Evolutionary conservation across 2,797 vertebrate species (phyloP), one percentile per base, ranked within the genome.

Genomic region (Pangasius macronema): DNA sequence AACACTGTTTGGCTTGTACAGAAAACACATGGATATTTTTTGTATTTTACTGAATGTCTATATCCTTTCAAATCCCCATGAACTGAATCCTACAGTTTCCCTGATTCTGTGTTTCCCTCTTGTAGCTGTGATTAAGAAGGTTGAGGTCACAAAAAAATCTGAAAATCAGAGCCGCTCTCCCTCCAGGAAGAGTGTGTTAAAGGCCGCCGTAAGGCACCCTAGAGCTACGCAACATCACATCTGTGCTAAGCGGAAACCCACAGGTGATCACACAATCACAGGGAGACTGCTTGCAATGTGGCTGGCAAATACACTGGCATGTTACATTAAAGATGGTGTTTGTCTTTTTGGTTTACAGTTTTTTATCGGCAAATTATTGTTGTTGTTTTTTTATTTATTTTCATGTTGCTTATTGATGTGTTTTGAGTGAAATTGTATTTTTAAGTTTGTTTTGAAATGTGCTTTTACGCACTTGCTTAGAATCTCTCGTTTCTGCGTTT

Each of bases 61-160:
- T 33, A 53, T 33, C 18, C 22, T 49, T 55, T 9, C 33, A 81
- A 85, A 27, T 36, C 55, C 86, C 39, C n/a, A 39, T 88, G 16
- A 68, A 73, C 65, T 55, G 79, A 77, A 67, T 85, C 36, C 59
- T 65, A 30, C 59, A 87, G 59, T 87, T 87, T 93, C 94, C 93
- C 94, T 97, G 95, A 96, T 95, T 94, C 70, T 96, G 92, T 96
- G 93, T 96, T 93, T 96, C 94, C 94, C 94, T 94, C 89, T 96
- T 93, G 11, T 96, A 99, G 98, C 98, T 93, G 96, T 98, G 94
- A 97, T 99, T 97, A 99, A 96, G 97, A 99, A 98, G 96, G 95
- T 97, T 93, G 99, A 99, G 95, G 94, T 98, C 93, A 96, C 96
- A 96, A 99, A 98, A 97, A 99, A 98, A 97, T 93, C 96, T 92